phyloP scores from a whole-genome alignment of 2,888 invertebrate genomes.

The Zootermopsis nevadensis region DNA sequence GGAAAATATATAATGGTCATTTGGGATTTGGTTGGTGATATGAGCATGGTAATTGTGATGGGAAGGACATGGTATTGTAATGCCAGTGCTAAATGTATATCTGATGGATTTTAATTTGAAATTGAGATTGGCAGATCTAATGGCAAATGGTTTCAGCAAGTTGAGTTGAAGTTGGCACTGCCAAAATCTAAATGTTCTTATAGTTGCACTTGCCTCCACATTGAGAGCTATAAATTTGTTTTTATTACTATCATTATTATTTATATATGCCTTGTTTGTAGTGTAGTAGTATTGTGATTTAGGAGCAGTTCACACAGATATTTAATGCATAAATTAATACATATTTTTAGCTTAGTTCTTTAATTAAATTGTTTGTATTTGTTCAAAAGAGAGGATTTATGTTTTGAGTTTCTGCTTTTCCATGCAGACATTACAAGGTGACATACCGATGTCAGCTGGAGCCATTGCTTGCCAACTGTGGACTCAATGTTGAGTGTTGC shows the following conservation, averaged over 20 bases:
- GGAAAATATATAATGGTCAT: slow-evolving; percentile 30
- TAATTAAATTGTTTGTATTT: not conserved
- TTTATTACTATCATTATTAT: not conserved
- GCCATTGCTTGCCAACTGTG: slow-evolving; percentile 38
- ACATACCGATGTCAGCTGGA: not conserved
- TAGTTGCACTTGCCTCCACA: not conserved
- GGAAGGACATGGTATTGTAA: slow-evolving; percentile 39
- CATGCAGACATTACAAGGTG: not conserved
- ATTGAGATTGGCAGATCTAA: not conserved
- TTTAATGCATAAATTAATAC: slow-evolving; percentile 20
- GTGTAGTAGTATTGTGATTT: not conserved
- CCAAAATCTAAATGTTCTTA: not conserved
- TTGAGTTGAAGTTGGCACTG: not conserved
- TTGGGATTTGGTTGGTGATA: slow-evolving; percentile 41
- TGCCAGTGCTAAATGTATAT: slow-evolving; percentile 30
- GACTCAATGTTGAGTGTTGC: slow-evolving; percentile 36
- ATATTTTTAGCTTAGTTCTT: not conserved
- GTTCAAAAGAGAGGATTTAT: not conserved
- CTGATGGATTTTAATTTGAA: slow-evolving; percentile 20
- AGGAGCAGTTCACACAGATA: not conserved
- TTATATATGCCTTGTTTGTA: slow-evolving; percentile 11
- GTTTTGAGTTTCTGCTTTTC: not conserved
- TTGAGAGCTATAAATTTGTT: not conserved
- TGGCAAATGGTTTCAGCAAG: not conserved
- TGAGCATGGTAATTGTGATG: slow-evolving; percentile 42